Evolutionary conservation across 2,888 invertebrate species (phyloP), one percentile per base, ranked within the genome.

Genomic region (Phrixothrix hirtus): DNA sequence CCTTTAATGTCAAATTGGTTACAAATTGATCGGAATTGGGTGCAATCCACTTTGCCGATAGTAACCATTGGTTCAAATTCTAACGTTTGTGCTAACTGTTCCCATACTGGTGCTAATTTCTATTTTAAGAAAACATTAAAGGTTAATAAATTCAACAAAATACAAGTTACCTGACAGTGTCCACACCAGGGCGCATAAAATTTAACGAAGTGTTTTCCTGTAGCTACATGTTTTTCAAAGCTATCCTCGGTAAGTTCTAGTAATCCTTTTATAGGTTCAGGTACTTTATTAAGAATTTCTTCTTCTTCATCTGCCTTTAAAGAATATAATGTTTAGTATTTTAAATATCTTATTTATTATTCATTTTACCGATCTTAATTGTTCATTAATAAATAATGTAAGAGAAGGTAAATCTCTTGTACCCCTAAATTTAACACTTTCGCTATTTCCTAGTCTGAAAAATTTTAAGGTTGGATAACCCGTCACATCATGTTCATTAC

Each of bases 121-220:
- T 92, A 75, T 48, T 61, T 7, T 27, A 17, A 32, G 9, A 1
- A 34, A 32, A 12, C n/a, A 9, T 2, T 11, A 15, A 15, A 14
- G 4, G 9, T 9, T 9, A 25, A 12, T 12, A 43, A 43, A 27
- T 44, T 42, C 41, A 37, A 41, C 12, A 34, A 30, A 9, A 12
- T 13, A 41, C 34, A 31, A 41, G 38, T 64, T 76, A 88, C 88
- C 81, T 88, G 89, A 65, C 93, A 94, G 66, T 90, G 89, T 47
- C 87, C 83, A 74, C 95, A 95, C 95, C 95, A 95, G 0, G 95
- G 93, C 0, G 91, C 91, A 77, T 88, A 95, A 74, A 95, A 95
- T 78, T 94, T 92, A 2, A 95, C 80, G 71, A 95, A 95, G 73
- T 92, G 89, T 65, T 87, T 85, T 35, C 94, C 93, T 34, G 72